Base-by-base conservation (phyloP, 1,140 invertebrate species). In the Zeugodacus cucurbitae region DNA sequence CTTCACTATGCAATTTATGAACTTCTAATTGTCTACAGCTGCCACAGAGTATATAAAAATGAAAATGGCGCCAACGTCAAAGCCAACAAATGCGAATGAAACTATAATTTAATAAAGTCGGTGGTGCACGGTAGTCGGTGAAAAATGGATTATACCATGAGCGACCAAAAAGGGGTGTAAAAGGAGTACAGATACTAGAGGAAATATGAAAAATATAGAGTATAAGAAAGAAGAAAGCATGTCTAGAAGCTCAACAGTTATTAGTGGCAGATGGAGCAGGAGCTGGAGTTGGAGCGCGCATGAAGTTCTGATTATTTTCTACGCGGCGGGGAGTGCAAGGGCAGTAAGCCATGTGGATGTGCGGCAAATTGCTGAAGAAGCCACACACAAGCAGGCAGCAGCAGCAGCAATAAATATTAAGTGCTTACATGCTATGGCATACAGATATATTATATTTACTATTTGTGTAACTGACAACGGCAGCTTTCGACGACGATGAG, bases 81-180 rank as follows among this genome's bases (percentile, higher is more conserved):
- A 44, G 22, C 20, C 32, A 41, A 41, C 20, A 37, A 74, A 44
- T 82, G 26, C 8, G 37, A 26, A 82, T 82, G 37, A 10, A 54
- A 82, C n/a, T 82, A 26, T 82, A 82, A 82, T 82, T 82, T 82
- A 82, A 82, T 82, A 82, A 82, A 82, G 41, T 29, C 11, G n/a
- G n/a, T n/a, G n/a, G n/a, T n/a, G 74, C n/a, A 14, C 58, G 58
- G 26, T 29, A 48, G 74, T 82, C 74, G n/a, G 26, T 82, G 41
- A 48, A 48, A 82, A n/a, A 54, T 37, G 26, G 41, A 14, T 70
- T 26, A 62, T 37, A n/a, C 67, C 17, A 17, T 41, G n/a, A 26
- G 41, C 48, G 14, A 62, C 48, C 48, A 7, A 5, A 70, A 34
- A 70, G 26, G 32, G 64, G 8, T 70, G 5, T 0, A 54, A 54